A percentile compares a stretch with the other conserved stretches of the same genome.
Conservation (phyloP, 2,113 vertebrate genomes). For the Rhegmatorhina hoffmannsi region DNA sequence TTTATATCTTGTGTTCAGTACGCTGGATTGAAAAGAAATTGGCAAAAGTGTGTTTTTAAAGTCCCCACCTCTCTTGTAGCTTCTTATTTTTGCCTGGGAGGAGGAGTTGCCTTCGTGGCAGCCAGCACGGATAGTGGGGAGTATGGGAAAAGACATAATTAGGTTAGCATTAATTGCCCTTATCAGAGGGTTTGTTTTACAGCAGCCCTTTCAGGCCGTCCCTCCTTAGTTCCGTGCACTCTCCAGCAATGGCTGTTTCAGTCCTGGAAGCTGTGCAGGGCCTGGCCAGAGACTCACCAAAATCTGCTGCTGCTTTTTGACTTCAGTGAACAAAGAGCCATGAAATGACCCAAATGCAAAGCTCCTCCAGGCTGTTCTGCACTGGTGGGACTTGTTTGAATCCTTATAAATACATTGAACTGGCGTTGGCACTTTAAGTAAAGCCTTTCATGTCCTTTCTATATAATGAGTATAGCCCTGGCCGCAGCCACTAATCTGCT, state of each 20-base stretch:
- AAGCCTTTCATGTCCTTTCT: conserved; percentile 55
- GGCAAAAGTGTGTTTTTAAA: neutral
- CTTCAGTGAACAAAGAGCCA: neutral
- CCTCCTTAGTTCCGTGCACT: neutral
- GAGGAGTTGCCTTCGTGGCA: conserved; percentile 57
- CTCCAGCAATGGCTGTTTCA: neutral
- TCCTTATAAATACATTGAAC: conserved; percentile 18
- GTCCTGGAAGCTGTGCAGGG: neutral
- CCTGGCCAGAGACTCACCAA: neutral
- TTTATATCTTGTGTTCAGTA: conserved; percentile 13
- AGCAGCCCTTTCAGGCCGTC: neutral
- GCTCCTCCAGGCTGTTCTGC: neutral
- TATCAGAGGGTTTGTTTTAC: conserved; percentile 30
- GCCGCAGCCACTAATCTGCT: conserved; percentile 7
- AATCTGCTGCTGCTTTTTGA: neutral
- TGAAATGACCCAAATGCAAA: neutral
- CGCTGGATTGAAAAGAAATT: neutral
- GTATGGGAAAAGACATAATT: conserved; percentile 63
- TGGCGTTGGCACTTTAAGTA: conserved; percentile 19
- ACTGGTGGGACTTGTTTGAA: neutral
- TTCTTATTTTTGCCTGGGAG: conserved; percentile 38
- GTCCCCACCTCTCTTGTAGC: neutral
- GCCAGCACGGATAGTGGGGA: neutral
- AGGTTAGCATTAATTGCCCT: conserved; percentile 68
- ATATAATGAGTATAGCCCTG: neutral